A percentile compares a stretch with the other conserved stretches of the same genome.
phyloP scores from a whole-genome alignment of 2,113 vertebrate species.

The Tyrannus savana region DNA sequence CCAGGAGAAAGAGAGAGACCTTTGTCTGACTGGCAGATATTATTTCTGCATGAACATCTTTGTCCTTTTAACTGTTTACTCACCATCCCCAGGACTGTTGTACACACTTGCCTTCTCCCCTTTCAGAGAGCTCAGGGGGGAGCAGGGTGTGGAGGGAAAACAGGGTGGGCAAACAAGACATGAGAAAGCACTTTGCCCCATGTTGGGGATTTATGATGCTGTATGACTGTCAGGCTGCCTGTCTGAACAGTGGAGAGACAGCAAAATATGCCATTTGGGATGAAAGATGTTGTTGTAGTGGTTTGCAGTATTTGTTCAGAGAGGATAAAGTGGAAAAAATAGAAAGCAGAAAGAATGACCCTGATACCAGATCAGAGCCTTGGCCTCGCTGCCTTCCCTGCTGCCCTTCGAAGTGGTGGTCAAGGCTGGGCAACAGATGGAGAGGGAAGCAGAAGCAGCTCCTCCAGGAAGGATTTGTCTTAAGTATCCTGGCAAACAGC shows the following conservation, averaged over 20 bases:
- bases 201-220: neutral
- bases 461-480: conserved; percentile 3
- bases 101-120: neutral
- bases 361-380: neutral
- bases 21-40: conserved; percentile 20
- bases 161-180: neutral
- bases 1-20: neutral
- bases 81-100: neutral
- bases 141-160: neutral
- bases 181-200: neutral
- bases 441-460: neutral
- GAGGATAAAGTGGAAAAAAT: neutral
- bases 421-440: conserved; percentile 6
- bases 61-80: conserved; percentile 38
- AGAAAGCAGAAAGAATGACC: neutral
- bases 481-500: neutral
- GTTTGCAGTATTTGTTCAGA: neutral
- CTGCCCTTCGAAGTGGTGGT: neutral
- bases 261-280: neutral
- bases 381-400: neutral
- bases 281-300: neutral
- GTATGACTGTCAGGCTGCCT: neutral
- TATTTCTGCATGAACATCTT: neutral
- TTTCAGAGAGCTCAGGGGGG: neutral
- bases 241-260: neutral